A percentile compares a stretch with the other conserved stretches of the same genome.
Evolutionary conservation across 1,140 invertebrate species (phyloP).

Genomic region (Heliconius hewitsoni): DNA sequence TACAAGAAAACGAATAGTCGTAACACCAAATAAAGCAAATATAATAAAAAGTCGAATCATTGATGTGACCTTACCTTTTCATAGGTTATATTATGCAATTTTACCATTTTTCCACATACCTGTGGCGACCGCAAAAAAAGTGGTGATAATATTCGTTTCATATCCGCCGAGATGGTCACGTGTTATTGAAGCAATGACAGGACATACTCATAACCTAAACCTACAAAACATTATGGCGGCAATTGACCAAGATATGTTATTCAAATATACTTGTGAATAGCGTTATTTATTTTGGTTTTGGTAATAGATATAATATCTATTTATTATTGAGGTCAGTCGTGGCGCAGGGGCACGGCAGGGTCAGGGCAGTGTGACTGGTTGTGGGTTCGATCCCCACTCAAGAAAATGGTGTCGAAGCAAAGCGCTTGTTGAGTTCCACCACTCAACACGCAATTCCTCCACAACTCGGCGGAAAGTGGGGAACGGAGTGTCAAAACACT

Average conservation of each 20-base stretch:
- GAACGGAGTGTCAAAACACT: too few species aligned
- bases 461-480: too few species aligned
- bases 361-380: too few species aligned
- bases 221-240: background rate
- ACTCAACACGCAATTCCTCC: too few species aligned
- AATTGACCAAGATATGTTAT: background rate
- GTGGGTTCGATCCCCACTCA: too few species aligned
- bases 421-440: too few species aligned
- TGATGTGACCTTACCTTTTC: background rate
- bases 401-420: too few species aligned
- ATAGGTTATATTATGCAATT: slow-evolving; percentile 1
- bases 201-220: background rate
- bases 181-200: background rate
- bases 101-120: background rate
- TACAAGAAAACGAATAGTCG: background rate
- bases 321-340: too few species aligned
- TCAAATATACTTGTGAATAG: background rate
- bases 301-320: too few species aligned
- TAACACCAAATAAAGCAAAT: background rate
- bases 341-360: too few species aligned
- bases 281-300: too few species aligned
- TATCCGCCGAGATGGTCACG: background rate
- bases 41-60: background rate
- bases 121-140: background rate
- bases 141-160: background rate